Conservation (phyloP, 2,113 vertebrate genomes). For the Varanus komodoensis region DNA sequence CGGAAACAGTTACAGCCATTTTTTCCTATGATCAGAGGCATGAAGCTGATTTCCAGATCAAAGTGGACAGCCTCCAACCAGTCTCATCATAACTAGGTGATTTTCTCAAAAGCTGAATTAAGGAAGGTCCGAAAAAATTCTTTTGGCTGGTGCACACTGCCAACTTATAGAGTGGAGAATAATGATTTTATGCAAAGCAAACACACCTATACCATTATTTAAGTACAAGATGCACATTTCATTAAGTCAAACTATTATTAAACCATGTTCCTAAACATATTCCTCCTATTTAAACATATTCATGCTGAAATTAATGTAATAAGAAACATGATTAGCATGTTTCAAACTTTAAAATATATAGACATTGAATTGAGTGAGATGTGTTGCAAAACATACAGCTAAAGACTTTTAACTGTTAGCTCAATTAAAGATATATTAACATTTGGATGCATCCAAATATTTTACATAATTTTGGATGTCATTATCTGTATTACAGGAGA, state of each 20-base stretch:
- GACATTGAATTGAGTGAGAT: background rate
- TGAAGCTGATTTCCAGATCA: too few species aligned
- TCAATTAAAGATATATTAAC: background rate
- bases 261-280: background rate
- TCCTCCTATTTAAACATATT: background rate
- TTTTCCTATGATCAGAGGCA: too few species aligned
- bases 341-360: background rate
- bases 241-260: background rate
- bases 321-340: background rate
- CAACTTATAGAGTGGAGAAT: background rate
- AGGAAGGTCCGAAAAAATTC: too few species aligned
- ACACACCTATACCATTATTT: background rate
- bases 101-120: too few species aligned
- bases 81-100: too few species aligned
- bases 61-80: too few species aligned
- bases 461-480: background rate
- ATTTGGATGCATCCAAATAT: background rate
- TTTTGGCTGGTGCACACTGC: too few species aligned
- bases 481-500: background rate
- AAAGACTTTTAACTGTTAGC: background rate
- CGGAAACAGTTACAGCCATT: too few species aligned
- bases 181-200: background rate
- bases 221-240: background rate
- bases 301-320: background rate
- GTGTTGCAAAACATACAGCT: background rate